Conservation (phyloP, 1,140 invertebrate species). For the Listronotus oregonensis region DNA sequence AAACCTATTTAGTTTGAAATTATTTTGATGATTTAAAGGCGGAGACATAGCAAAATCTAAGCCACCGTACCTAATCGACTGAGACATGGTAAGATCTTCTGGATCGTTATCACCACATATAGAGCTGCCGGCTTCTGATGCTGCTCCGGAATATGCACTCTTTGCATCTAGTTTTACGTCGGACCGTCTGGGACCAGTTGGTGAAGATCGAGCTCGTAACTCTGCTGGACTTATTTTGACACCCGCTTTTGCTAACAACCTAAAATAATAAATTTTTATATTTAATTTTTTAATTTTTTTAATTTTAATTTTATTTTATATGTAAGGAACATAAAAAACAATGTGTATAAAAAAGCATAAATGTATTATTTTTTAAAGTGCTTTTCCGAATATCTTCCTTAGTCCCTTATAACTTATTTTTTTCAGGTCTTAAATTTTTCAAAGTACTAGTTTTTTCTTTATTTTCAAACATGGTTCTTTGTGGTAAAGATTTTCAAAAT, state of each 20-base stretch:
- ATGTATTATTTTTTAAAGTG: no score
- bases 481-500: no score
- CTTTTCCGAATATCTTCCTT: no score
- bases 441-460: no score
- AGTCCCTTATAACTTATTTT: no score
- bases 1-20: slow-evolving; percentile 52
- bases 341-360: no score
- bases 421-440: no score
- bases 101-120: slow-evolving; percentile 78
- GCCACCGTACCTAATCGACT: slow-evolving; percentile 56
- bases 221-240: slow-evolving; percentile 85
- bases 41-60: slow-evolving; percentile 60
- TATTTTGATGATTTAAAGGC: slow-evolving; percentile 50
- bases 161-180: slow-evolving; percentile 77
- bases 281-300: slow-evolving; percentile 8
- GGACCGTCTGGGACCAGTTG: slow-evolving; percentile 77
- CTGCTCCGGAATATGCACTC: slow-evolving; percentile 61
- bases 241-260: slow-evolving; percentile 82
- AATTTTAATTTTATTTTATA: no score
- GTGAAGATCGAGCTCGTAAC: slow-evolving; percentile 77
- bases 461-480: no score
- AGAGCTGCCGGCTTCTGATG: slow-evolving; percentile 71
- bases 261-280: slow-evolving; percentile 52
- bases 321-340: no score
- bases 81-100: slow-evolving; percentile 75